phyloP scores from a whole-genome alignment of 2,113 vertebrate genomes.

The Pyrgilauda ruficollis region DNA sequence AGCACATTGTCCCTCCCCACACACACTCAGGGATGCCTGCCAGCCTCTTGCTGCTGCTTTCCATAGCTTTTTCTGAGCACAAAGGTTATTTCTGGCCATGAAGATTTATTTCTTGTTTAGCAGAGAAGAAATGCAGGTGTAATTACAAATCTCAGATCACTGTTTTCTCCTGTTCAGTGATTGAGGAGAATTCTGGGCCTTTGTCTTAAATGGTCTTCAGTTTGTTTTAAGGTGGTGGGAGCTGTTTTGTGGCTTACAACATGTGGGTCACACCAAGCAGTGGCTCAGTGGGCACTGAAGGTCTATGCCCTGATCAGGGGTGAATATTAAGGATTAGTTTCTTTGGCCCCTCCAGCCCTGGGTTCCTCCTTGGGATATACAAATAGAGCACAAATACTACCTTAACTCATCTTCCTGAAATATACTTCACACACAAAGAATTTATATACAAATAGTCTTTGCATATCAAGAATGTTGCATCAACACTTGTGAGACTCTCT shows the following conservation, averaged over 20 bases:
- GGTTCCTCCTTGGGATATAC: not conserved
- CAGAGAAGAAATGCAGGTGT: not conserved
- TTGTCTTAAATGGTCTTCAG: not conserved
- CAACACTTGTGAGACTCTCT: not conserved
- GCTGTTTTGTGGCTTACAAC: not conserved
- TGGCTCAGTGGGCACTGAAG: not conserved
- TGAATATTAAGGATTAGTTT: not conserved
- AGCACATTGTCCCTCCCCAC: not conserved
- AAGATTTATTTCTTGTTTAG: constrained; percentile 6
- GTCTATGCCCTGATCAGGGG: not conserved
- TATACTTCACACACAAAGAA: not conserved
- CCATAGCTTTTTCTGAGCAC: not conserved
- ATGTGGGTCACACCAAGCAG: not conserved
- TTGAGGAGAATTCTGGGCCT: not conserved
- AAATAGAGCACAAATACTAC: not conserved
- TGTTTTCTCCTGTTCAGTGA: not conserved
- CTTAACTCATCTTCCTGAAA: not conserved
- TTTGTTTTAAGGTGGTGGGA: not conserved
- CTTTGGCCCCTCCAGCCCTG: not conserved
- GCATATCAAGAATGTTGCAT: not conserved
- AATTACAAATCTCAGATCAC: not conserved
- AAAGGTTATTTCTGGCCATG: not conserved
- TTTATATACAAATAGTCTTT: not conserved
- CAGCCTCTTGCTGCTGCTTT: not conserved
- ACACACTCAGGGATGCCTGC: not conserved